phyloP scores from a whole-genome alignment of 2,888 invertebrate species.

The Caradrina clavipalpis region DNA sequence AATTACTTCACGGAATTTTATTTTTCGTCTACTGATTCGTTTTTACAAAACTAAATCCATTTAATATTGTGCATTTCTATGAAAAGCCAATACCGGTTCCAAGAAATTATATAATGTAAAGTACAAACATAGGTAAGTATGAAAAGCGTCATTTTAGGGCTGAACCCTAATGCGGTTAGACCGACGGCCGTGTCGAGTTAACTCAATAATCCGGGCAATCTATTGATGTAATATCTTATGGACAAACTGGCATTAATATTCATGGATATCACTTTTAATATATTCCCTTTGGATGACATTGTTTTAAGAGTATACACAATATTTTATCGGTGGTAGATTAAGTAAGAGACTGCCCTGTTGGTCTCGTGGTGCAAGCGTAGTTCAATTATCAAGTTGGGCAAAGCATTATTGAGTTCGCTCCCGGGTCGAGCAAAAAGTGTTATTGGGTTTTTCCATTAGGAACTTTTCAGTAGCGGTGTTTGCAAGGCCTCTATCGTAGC shows the following conservation, averaged over 20 bases:
- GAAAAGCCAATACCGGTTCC: background rate
- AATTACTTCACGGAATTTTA: too few relatives aligned
- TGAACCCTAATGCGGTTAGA: slow-evolving; percentile 59
- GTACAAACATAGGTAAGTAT: background rate
- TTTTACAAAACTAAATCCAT: too few relatives aligned
- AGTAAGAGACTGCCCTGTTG: background rate
- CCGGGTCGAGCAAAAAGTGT: too few relatives aligned
- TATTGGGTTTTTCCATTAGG: too few relatives aligned
- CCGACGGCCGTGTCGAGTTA: slow-evolving; percentile 65
- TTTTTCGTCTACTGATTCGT: too few relatives aligned
- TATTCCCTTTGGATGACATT: background rate
- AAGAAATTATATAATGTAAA: background rate
- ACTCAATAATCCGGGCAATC: slow-evolving; percentile 73
- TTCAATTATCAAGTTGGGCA: too few relatives aligned
- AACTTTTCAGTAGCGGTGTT: too few relatives aligned
- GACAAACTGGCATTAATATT: slow-evolving; percentile 65
- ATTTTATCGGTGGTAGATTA: background rate
- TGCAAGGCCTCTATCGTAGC: too few relatives aligned
- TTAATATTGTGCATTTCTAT: background rate
- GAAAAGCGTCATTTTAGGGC: slow-evolving; percentile 59
- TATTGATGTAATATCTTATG: slow-evolving; percentile 69
- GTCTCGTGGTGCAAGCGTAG: too few relatives aligned
- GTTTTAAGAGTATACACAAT: background rate
- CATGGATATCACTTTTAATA: slow-evolving; percentile 48
- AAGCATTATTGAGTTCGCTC: too few relatives aligned